These are phyloP conservation scores for Pardalotus punctatus DNA, from an alignment of 2,113 vertebrate genomes.

Conservation along the genomic window DNA sequence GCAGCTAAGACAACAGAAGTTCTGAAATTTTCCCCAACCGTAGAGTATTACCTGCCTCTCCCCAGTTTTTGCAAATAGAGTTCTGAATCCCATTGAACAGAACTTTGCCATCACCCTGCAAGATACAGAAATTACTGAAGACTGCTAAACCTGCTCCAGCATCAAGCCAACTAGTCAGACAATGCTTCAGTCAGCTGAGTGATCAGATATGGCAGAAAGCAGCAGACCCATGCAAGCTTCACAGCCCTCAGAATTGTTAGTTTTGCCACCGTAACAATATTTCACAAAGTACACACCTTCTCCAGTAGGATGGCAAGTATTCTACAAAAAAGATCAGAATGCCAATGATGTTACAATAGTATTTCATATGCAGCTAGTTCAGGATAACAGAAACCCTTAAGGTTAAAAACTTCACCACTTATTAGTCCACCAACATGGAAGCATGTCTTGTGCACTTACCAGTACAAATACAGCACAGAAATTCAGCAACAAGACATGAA, in stretches of 20 bases:
- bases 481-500: neutral
- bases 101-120: neutral
- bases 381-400: neutral
- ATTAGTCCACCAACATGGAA: neutral
- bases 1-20: neutral
- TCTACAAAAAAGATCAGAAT: neutral
- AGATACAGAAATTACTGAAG: neutral
- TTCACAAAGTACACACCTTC: neutral
- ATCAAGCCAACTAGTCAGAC: neutral
- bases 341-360: neutral
- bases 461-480: neutral
- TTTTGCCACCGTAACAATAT: neutral
- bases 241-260: neutral
- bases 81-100: neutral
- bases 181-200: neutral
- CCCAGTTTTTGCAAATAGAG: neutral
- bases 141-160: neutral
- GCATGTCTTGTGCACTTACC: neutral
- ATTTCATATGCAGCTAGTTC: neutral
- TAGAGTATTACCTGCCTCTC: neutral
- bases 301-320: neutral
- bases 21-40: neutral
- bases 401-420: neutral
- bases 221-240: neutral
- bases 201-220: neutral